Base-by-base conservation (phyloP, 1,140 invertebrate species). In the Nephila pilipes region DNA sequence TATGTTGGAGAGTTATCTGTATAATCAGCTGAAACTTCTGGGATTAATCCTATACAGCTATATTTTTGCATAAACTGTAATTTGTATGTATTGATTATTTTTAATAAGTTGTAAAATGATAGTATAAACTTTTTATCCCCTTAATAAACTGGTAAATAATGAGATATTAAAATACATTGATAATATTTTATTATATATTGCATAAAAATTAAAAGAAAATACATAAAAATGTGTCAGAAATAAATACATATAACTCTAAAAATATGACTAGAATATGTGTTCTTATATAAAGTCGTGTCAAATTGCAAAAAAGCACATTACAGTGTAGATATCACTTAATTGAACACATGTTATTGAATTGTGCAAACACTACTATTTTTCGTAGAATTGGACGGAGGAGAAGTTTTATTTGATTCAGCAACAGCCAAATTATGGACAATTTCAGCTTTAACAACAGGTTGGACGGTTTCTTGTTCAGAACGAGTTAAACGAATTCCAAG, bases 391-490 rank as follows among this genome's bases (percentile, higher is more conserved):
- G 83, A 75, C 46, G 91, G 83, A 63, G 29, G 16, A 85, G 80
- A 25, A 46, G 22, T 54, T 79, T 65, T 90, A 22, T 22, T 38
- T 79, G 60, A n/a, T 25, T 75, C 65, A 75, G 79, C 55, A 55
- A 12, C 46, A 57, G 81, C 81, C 54, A 55, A 57, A 22, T 25
- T 69, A n/a, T 63, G 32, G 1, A 95, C 95, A 89, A 97, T 97
- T 95, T 97, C 97, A 2, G 97, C 97, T 93, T 97, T 97, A 1
- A 97, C 96, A 46, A 97, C 96, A 32, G 96, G 96, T 87, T 96
- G 97, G 91, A 97, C 96, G 79, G 96, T 96, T 94, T 97, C 97
- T 94, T 97, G 96, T 94, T 97, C 97, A 46, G 96, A 96, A 94
- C 96, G 96, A 29, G 96, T 97, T 87, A 97, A 95, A 94, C 96